These are phyloP conservation scores for Zhengitettix transpicula DNA, from an alignment of 2,888 invertebrate genomes.

Conservation along the genomic window DNA sequence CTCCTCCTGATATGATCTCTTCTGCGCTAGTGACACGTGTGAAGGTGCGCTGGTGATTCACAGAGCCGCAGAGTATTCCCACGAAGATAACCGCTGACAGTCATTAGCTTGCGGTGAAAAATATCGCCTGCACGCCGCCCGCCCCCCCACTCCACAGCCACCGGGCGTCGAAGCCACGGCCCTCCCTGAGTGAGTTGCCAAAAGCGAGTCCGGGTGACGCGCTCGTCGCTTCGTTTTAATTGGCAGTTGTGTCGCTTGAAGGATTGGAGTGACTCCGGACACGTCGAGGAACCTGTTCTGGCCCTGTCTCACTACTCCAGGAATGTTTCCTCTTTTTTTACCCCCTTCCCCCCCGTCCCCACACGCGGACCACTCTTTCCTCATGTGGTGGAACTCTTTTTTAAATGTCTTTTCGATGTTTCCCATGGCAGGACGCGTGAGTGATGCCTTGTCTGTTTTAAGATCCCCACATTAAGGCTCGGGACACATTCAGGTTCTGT, in stretches of 20 bases:
- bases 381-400: neutral
- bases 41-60: too few species aligned
- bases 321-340: neutral
- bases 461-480: slow-evolving; percentile 6
- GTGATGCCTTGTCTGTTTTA: slow-evolving; percentile 6
- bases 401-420: slow-evolving; percentile 5
- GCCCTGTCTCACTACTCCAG: neutral
- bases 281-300: neutral
- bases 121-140: too few species aligned
- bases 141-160: too few species aligned
- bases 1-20: too few species aligned
- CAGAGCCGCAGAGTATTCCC: too few species aligned
- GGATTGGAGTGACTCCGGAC: slow-evolving; percentile 3
- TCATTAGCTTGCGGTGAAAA: too few species aligned
- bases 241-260: slow-evolving; percentile 8
- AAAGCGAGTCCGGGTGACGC: too few species aligned
- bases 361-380: too few species aligned
- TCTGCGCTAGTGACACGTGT: too few species aligned
- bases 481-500: neutral
- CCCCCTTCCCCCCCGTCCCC: neutral
- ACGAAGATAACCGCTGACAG: too few species aligned
- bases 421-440: slow-evolving; percentile 2
- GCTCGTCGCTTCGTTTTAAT: neutral
- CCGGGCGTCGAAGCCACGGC: too few species aligned
- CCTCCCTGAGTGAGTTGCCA: too few species aligned